These are phyloP conservation scores for Discoglossus pictus DNA, from an alignment of 2,797 vertebrate species.

Conservation along the genomic window DNA sequence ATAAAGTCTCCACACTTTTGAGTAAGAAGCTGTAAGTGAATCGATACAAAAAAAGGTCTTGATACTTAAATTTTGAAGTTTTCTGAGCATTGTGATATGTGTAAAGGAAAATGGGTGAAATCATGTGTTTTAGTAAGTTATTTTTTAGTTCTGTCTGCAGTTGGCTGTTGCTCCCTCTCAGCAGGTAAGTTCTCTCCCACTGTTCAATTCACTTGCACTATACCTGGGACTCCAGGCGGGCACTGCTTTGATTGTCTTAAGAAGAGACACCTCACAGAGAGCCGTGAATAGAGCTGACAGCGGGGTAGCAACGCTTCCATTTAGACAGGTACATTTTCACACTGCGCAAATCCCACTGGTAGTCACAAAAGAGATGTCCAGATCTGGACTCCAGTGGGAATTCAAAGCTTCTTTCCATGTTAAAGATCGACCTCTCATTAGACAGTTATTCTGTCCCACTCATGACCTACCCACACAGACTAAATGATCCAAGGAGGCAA, in stretches of 20 bases:
- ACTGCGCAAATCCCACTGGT: conserved; percentile 16
- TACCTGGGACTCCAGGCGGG: conserved; percentile 9
- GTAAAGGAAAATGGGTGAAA: background rate
- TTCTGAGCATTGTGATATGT: background rate
- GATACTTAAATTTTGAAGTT: too few relatives aligned
- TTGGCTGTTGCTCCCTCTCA: conserved; percentile 18
- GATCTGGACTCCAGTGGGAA: conserved; percentile 15
- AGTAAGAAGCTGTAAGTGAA: too few relatives aligned
- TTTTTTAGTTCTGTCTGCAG: background rate
- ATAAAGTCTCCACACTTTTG: too few relatives aligned
- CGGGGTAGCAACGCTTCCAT: conserved; percentile 30
- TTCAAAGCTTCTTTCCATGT: conserved; percentile 15
- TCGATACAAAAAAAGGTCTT: too few relatives aligned
- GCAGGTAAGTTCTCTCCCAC: conserved; percentile 16
- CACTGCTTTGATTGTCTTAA: conserved; percentile 37
- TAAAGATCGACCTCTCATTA: conserved; percentile 1
- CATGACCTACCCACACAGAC: background rate
- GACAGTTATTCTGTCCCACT: background rate
- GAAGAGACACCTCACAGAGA: conserved; percentile 34
- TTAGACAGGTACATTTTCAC: conserved; percentile 29
- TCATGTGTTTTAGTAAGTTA: background rate
- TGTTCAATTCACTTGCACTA: conserved; percentile 13
- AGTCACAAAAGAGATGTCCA: conserved; percentile 25
- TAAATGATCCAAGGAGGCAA: too few relatives aligned
- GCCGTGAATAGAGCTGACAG: conserved; percentile 26